Evolutionary conservation across 2,797 vertebrate species (phyloP).

Genomic region (Nannoperca australis): DNA sequence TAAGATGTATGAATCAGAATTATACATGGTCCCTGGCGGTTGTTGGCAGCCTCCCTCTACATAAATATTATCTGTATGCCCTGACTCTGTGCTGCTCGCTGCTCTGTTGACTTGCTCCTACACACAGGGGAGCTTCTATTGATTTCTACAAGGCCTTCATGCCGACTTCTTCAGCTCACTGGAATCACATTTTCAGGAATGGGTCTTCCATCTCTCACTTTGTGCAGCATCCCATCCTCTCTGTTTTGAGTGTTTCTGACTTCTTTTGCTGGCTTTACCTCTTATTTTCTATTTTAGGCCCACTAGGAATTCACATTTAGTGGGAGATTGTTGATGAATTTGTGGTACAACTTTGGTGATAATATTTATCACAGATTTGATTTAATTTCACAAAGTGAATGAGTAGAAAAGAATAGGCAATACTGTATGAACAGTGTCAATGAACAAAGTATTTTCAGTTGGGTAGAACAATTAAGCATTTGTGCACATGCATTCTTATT

Average conservation of each 20-base stretch:
- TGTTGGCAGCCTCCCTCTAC: constrained; percentile 74
- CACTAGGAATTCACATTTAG: not conserved
- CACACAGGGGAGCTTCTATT: constrained; percentile 79
- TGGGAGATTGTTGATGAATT: not conserved
- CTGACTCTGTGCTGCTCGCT: constrained; percentile 63
- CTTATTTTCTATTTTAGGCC: not conserved
- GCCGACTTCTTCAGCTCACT: constrained; percentile 65
- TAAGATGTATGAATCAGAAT: constrained; percentile 82
- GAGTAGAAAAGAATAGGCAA: not conserved
- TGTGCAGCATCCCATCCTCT: constrained; percentile 18
- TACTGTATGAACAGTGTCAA: not conserved
- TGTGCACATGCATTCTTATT: not conserved
- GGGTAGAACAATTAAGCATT: constrained; percentile 3
- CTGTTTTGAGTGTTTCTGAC: constrained; percentile 2
- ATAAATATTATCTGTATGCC: constrained; percentile 83
- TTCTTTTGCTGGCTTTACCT: constrained; percentile 1
- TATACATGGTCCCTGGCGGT: constrained; percentile 78
- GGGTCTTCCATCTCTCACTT: constrained; percentile 30
- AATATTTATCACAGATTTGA: not conserved
- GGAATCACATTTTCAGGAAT: constrained; percentile 70
- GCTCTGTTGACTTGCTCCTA: constrained; percentile 81
- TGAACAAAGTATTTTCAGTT: not conserved
- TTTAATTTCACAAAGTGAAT: not conserved
- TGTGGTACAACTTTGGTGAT: not conserved
- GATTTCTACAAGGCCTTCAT: constrained; percentile 81